Conservation (phyloP, 2,888 invertebrate species). For the Drosophila subsilvestris region DNA sequence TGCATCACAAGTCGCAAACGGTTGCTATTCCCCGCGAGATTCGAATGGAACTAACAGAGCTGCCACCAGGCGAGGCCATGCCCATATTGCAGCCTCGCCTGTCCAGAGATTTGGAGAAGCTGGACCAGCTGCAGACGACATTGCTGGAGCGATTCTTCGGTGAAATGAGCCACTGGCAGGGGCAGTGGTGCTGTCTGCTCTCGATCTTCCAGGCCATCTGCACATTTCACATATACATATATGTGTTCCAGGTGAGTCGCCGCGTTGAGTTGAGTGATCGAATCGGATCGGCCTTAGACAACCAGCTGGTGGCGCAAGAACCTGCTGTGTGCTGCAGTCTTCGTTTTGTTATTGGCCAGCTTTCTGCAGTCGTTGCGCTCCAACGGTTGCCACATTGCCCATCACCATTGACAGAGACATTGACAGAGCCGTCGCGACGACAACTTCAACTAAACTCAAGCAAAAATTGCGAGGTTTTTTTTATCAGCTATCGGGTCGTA, state of each 20-base stretch:
- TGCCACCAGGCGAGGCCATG: slow-evolving; percentile 50
- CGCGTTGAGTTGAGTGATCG: slow-evolving; percentile 16
- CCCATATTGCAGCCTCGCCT: slow-evolving; percentile 53
- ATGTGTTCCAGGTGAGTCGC: slow-evolving; percentile 85
- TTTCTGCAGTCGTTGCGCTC: slow-evolving; percentile 36
- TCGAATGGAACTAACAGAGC: slow-evolving; percentile 48
- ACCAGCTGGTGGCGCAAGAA: not conserved
- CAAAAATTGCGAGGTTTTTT: slow-evolving; percentile 32
- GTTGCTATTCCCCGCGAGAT: slow-evolving; percentile 49
- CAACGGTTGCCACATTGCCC: slow-evolving; percentile 3
- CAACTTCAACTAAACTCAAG: slow-evolving; percentile 21
- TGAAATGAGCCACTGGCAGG: slow-evolving; percentile 86
- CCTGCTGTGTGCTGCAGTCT: not conserved
- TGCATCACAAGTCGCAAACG: slow-evolving; percentile 54
- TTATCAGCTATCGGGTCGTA: slow-evolving; percentile 17
- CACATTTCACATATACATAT: slow-evolving; percentile 87
- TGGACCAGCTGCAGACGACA: slow-evolving; percentile 67
- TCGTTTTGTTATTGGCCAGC: slow-evolving; percentile 12
- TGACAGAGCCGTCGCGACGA: not conserved
- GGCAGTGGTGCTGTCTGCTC: slow-evolving; percentile 85
- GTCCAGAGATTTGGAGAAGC: slow-evolving; percentile 47
- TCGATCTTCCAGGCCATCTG: slow-evolving; percentile 87
- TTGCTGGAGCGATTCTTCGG: slow-evolving; percentile 84
- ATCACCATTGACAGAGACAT: not conserved
- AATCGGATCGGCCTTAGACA: slow-evolving; percentile 16